Percentiles rank a stretch among this genome's conserved stretches.
phyloP scores from a whole-genome alignment of 1,140 invertebrate species.

The Anastatus disparis region DNA sequence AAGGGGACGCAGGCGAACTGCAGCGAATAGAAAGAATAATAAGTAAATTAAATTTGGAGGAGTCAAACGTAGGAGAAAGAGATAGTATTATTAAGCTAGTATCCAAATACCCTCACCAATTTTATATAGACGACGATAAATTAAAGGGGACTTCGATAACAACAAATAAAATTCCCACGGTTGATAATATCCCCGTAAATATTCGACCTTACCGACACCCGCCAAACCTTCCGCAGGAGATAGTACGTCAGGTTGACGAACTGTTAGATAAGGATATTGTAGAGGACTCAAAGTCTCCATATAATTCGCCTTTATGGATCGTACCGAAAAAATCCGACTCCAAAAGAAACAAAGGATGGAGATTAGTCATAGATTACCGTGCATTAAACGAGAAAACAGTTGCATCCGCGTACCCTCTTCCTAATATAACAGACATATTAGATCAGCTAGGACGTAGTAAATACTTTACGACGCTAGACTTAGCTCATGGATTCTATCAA shows the following conservation, averaged over 20 bases:
- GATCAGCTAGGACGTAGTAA: background rate
- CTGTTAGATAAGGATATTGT: background rate
- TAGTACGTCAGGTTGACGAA: background rate
- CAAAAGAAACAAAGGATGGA: background rate
- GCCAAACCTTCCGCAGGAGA: background rate
- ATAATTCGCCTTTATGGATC: no score
- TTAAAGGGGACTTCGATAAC: no score
- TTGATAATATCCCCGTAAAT: no score
- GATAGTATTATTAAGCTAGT: background rate
- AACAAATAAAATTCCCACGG: no score
- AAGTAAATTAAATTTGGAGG: background rate
- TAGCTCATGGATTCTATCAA: no score
- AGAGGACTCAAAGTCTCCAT: background rate
- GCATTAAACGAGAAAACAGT: no score
- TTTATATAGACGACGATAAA: no score
- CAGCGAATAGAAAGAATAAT: background rate
- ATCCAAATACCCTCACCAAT: background rate
- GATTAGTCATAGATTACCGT: slow-evolving; percentile 15
- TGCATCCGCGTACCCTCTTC: no score
- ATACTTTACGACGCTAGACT: background rate
- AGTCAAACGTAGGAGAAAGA: background rate
- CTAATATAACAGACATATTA: no score
- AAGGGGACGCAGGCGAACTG: no score
- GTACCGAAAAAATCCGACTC: slow-evolving; percentile 34
- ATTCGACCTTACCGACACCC: no score